Conservation (phyloP, 2,113 vertebrate species). For the Mus musculus region GRCm39 chr3:148388001-148388500, state of each 20-base stretch:
- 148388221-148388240: background rate
- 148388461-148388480: background rate
- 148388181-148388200: background rate
- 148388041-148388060: conserved; percentile 21
- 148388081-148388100: background rate
- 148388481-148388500: conserved; percentile 45
- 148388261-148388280: background rate
- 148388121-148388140: conserved; percentile 34
- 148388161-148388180: background rate
- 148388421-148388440: background rate
- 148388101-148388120: conserved; percentile 4
- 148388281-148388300: background rate
- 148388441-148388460: background rate
- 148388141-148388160: background rate
- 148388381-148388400: conserved; percentile 22
- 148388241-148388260: background rate
- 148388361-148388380: conserved; percentile 5
- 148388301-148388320: background rate
- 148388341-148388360: conserved; percentile 24
- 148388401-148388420: background rate
- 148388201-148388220: background rate
- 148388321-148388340: conserved; percentile 36
- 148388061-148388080: background rate
- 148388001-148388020: background rate
- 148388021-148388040: conserved; percentile 27